A percentile compares a stretch with the other conserved stretches of the same genome.
phyloP scores from a whole-genome alignment of 2,797 vertebrate species.

The Gymnothorax javanicus region DNA sequence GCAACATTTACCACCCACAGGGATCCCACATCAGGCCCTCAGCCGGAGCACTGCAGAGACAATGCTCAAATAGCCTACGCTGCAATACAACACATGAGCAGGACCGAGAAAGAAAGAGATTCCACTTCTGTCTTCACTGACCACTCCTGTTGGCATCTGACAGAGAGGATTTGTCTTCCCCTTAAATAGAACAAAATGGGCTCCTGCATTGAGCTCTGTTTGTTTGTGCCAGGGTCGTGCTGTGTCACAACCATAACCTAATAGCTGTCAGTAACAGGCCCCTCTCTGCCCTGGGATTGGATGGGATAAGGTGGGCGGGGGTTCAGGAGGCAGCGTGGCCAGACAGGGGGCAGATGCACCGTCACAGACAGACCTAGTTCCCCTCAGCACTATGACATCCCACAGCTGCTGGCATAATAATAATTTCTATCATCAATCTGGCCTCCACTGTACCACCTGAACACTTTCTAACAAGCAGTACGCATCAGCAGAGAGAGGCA shows the following conservation, averaged over 20 bases:
- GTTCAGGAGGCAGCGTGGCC: background rate
- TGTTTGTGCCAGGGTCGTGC: constrained; percentile 1
- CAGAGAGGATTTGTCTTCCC: background rate
- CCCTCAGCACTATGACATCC: constrained; percentile 8
- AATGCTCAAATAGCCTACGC: background rate
- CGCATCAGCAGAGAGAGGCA: background rate
- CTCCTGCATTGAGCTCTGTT: background rate
- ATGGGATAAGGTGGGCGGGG: background rate
- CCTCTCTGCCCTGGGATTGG: background rate
- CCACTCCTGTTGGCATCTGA: background rate
- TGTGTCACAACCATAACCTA: background rate
- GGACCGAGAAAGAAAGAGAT: background rate
- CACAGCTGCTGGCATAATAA: background rate
- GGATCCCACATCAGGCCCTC: background rate
- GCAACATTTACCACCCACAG: background rate
- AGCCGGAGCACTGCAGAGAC: background rate
- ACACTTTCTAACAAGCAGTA: background rate
- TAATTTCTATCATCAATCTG: background rate
- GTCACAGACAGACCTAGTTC: background rate
- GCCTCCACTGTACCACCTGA: constrained; percentile 6
- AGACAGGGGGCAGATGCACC: background rate
- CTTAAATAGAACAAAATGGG: background rate
- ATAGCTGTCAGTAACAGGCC: background rate
- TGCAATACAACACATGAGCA: background rate
- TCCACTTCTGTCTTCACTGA: background rate